A percentile compares a stretch with the other conserved stretches of the same genome.
These are phyloP conservation scores for Falco cherrug DNA, from an alignment of 2,797 vertebrate genomes.

Conservation along the genomic window DNA sequence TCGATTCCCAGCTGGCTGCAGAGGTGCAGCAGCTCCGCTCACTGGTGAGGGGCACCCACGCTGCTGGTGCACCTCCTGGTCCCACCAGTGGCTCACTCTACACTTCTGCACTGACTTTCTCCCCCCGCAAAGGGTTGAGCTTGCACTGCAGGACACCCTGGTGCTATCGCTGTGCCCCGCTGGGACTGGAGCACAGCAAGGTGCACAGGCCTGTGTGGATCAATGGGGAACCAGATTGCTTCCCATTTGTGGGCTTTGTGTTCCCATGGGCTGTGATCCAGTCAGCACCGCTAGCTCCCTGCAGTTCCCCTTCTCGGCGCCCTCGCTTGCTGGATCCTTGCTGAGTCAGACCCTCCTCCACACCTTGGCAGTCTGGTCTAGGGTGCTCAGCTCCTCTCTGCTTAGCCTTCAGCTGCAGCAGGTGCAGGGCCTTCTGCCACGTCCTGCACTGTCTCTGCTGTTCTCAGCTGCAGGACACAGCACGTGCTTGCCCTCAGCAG, in stretches of 20 bases:
- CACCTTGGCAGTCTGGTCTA: no score
- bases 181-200: background rate
- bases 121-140: background rate
- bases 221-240: rapidly evolving
- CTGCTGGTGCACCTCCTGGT: background rate
- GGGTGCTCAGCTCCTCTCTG: background rate
- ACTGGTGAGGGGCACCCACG: no score
- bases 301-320: background rate
- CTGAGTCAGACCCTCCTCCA: background rate
- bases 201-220: rapidly evolving
- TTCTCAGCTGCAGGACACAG: background rate
- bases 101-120: background rate
- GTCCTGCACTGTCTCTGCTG: background rate
- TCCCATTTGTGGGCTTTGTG: background rate
- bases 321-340: background rate
- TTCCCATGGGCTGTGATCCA: background rate
- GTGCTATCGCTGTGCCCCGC: background rate
- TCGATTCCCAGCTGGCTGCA: background rate
- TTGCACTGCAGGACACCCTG: background rate
- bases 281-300: background rate
- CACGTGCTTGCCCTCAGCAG: background rate
- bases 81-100: no score
- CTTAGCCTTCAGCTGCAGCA: background rate
- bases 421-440: background rate
- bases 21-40: background rate